Evolutionary conservation across 2,888 invertebrate species (phyloP).

Genomic region (Auanema sp.): DNA sequence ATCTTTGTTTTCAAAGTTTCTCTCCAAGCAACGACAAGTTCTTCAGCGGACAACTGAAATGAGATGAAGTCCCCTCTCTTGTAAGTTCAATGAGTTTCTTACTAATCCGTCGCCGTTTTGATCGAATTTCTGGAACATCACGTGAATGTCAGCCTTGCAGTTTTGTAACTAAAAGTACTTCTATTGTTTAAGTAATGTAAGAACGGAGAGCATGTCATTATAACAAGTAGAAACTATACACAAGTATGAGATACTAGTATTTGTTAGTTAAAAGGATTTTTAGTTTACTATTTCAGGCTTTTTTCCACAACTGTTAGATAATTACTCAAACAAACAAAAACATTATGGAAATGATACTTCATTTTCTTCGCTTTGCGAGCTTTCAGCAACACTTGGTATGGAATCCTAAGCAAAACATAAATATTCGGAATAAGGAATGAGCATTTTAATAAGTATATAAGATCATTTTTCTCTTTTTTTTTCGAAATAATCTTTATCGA

Average conservation of each 20-base stretch:
- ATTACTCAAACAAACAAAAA: conserved; percentile 2
- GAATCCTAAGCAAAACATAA: conserved; percentile 1
- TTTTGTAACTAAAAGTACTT: conserved; percentile 32
- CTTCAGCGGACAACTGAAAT: conserved; percentile 47
- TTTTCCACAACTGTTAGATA: background rate
- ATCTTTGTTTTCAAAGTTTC: conserved; percentile 48
- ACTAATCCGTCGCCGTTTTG: conserved; percentile 42
- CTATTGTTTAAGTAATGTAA: background rate
- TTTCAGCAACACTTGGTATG: background rate
- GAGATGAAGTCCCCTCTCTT: background rate
- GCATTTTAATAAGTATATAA: background rate
- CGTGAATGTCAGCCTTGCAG: conserved; percentile 43
- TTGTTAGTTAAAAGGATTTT: conserved; percentile 1
- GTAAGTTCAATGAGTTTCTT: conserved; percentile 7
- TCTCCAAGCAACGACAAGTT: conserved; percentile 49
- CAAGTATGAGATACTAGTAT: background rate
- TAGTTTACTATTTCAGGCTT: background rate
- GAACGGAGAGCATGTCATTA: no score
- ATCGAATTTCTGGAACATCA: conserved; percentile 44
- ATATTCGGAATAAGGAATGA: background rate
- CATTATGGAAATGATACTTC: background rate
- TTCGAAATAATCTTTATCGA: background rate
- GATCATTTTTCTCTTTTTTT: background rate
- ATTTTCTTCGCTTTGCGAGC: no score
- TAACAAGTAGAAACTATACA: no score